Evolutionary conservation across 2,888 invertebrate species (phyloP).

Genomic region (Rhamphomyia laevipes): DNA sequence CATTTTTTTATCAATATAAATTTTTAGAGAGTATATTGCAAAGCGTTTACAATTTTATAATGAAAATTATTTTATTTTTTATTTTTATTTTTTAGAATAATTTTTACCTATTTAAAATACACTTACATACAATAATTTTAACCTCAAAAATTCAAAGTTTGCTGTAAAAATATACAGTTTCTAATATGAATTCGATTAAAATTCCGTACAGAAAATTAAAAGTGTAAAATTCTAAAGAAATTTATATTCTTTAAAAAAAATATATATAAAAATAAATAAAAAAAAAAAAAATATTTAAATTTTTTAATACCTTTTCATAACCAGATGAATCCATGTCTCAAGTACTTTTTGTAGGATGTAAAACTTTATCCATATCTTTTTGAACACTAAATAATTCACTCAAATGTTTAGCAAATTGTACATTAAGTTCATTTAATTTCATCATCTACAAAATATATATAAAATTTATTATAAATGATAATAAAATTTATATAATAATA

Average conservation of each 20-base stretch:
- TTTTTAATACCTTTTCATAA: slow-evolving; percentile 27
- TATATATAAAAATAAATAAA: slow-evolving; percentile 11
- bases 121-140: too few species aligned
- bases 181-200: too few species aligned
- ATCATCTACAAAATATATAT: slow-evolving; percentile 27
- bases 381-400: slow-evolving; percentile 34
- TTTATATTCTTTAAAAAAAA: background rate
- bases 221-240: background rate
- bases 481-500: slow-evolving; percentile 1
- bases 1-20: slow-evolving; percentile 2
- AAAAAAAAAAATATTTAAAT: background rate
- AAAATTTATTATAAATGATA: background rate
- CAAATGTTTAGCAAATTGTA: slow-evolving; percentile 32
- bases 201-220: background rate
- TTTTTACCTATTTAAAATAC: too few species aligned
- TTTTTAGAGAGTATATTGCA: background rate
- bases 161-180: too few species aligned
- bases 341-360: slow-evolving; percentile 36
- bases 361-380: slow-evolving; percentile 38
- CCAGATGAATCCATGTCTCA: slow-evolving; percentile 34
- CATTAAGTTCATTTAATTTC: slow-evolving; percentile 32
- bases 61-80: too few species aligned
- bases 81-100: too few species aligned
- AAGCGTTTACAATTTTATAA: background rate
- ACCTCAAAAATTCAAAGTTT: too few species aligned